A percentile compares a stretch with the other conserved stretches of the same genome.
These are phyloP conservation scores for Slavum lentiscoides DNA, from an alignment of 2,888 invertebrate species.

Conservation along the genomic window DNA sequence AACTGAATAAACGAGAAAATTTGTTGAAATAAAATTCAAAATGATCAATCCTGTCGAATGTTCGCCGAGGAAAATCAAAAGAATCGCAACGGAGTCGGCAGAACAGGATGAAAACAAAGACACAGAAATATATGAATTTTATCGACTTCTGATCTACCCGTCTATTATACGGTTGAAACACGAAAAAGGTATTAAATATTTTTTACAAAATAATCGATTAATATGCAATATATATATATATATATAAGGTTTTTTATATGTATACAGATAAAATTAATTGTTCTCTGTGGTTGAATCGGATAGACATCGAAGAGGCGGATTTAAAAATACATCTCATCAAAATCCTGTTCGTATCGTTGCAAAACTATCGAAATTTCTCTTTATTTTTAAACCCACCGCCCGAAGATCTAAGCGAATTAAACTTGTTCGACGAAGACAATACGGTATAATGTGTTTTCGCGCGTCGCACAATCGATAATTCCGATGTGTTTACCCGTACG, in stretches of 20 bases:
- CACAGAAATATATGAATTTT: not conserved
- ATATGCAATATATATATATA: not conserved
- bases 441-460: not conserved
- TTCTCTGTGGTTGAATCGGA: not conserved
- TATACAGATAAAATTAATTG: slow-evolving; percentile 3
- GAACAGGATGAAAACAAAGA: too few species aligned
- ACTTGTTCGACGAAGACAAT: not conserved
- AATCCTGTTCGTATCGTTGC: slow-evolving; percentile 3
- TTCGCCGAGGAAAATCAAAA: too few species aligned
- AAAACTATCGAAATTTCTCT: not conserved
- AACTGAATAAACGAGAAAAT: too few species aligned
- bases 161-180: not conserved
- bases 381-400: not conserved
- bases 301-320: not conserved
- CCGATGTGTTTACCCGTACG: not conserved
- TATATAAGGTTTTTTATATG: not conserved
- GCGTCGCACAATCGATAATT: too few species aligned
- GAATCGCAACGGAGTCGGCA: too few species aligned
- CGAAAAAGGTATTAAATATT: not conserved
- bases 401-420: not conserved
- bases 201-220: not conserved
- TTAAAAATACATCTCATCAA: not conserved
- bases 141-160: not conserved
- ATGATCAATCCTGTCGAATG: too few species aligned
- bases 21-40: too few species aligned